Base-by-base conservation (phyloP, 2,113 vertebrate species). In the Pyrgilauda ruficollis region DNA sequence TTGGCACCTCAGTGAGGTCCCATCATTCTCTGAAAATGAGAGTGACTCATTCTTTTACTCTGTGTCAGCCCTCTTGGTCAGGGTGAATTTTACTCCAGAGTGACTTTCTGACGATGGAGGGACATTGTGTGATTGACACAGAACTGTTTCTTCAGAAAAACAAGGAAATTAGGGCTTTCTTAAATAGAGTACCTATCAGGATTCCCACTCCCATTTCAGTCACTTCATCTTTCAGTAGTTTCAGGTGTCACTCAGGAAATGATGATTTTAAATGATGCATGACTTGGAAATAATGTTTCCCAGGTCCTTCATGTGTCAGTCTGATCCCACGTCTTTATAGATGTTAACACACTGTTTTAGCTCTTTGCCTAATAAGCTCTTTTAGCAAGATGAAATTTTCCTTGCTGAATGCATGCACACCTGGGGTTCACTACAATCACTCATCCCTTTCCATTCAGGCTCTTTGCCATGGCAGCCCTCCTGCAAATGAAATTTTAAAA, bases 401-500 rank as follows among this genome's bases (percentile, higher is more conserved):
- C 49, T 90, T 88, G 35, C 63, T 73, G 78, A 92, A 68, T 53
- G 49, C 41, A 67, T 6, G 9, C 76, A 80, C 72, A 83, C 31
- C 66, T 75, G 62, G 10, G 11, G 16, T 41, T 78, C 39, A 26
- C n/a, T 62, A 18, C 62, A 84, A 84, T 73, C 84, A 31, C 13
- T 75, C 70, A 67, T 52, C 46, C 47, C n/a, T 84, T 93, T 91
- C 73, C 28, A 33, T 56, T 81, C 67, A 84, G 55, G 12, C 28
- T 82, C 74, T 95, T 78, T 89, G 58, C 66, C 28, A 6, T 33
- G 21, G 33, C 63, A 64, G 37, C 41, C 69, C 41, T 79, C 22
- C 52, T 69, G 37, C 53, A 94, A 90, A 90, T 77, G 58, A 92
- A 89, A 80, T 84, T 92, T 90, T 14, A 74, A 87, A 94, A 55